Evolutionary conservation across 2,797 vertebrate species (phyloP).

Genomic region (Naso thynnoides): DNA sequence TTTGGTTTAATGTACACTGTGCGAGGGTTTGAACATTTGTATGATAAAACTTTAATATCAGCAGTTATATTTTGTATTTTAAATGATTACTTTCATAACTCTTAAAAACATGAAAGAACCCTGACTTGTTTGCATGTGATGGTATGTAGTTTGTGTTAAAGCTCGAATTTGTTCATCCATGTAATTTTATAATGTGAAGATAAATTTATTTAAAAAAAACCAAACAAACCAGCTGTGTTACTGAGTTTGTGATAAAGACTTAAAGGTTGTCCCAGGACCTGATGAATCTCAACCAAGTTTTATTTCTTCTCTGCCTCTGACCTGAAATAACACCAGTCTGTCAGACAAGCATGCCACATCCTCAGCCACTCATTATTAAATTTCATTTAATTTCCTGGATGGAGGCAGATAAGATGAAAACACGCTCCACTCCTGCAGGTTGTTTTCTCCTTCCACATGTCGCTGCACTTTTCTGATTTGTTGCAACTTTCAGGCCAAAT

Average conservation of each 20-base stretch:
- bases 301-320: neutral
- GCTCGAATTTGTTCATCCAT: neutral
- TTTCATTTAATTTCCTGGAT: no score
- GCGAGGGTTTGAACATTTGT: neutral
- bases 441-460: neutral
- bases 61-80: neutral
- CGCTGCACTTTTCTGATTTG: neutral
- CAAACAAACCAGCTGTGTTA: constrained; percentile 13
- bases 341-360: neutral
- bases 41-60: no score
- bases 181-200: constrained; percentile 15
- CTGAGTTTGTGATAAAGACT: neutral
- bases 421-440: neutral
- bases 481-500: constrained; percentile 45
- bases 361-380: neutral
- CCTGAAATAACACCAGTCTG: constrained; percentile 15
- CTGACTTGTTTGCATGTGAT: neutral
- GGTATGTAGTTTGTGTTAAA: no score
- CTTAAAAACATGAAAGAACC: neutral
- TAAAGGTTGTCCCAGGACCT: constrained; percentile 3
- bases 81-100: neutral
- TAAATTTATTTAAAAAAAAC: constrained; percentile 28
- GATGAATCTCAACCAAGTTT: neutral
- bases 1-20: neutral
- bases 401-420: no score